Percentiles rank a stretch among this genome's conserved stretches.
Conservation (phyloP, 1,140 invertebrate species). For the Asbolus verrucosus region DNA sequence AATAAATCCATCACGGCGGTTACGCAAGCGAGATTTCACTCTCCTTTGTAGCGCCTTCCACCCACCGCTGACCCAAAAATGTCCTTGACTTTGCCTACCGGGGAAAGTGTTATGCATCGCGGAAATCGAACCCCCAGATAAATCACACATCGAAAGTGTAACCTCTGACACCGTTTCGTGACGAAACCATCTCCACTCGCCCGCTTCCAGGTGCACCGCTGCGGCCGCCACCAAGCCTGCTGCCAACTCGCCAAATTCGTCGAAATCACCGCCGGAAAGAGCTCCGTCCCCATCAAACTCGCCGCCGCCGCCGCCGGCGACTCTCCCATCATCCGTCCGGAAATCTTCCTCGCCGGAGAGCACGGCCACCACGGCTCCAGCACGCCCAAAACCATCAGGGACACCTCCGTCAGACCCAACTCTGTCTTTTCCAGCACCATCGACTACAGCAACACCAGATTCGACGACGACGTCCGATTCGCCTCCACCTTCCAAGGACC, state of each 20-base stretch:
- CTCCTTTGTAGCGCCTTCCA: neutral
- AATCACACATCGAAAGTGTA: too few species aligned
- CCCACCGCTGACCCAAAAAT: conserved; percentile 1
- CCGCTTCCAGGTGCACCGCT: conserved; percentile 65
- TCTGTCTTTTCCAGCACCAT: conserved; percentile 58
- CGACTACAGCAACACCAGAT: conserved; percentile 61
- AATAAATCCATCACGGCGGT: neutral
- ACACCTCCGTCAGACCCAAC: conserved; percentile 40
- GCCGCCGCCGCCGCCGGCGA: conserved; percentile 50
- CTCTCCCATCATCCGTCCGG: conserved; percentile 44
- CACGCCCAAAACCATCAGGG: conserved; percentile 49
- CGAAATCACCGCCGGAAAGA: conserved; percentile 54
- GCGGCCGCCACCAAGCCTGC: conserved; percentile 66
- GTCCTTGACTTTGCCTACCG: conserved; percentile 2
- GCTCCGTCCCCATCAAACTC: conserved; percentile 54
- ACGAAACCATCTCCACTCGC: neutral
- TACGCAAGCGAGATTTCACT: conserved; percentile 14
- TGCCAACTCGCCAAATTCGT: conserved; percentile 61
- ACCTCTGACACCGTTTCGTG: conserved; percentile 1
- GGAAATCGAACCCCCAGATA: neutral
- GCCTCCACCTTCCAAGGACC: conserved; percentile 59
- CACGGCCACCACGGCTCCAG: conserved; percentile 49
- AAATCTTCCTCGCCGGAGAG: conserved; percentile 50
- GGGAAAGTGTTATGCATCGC: neutral
- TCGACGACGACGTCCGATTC: conserved; percentile 58